phyloP scores from a whole-genome alignment of 2,888 invertebrate species.

The Dynastes hyllus region DNA sequence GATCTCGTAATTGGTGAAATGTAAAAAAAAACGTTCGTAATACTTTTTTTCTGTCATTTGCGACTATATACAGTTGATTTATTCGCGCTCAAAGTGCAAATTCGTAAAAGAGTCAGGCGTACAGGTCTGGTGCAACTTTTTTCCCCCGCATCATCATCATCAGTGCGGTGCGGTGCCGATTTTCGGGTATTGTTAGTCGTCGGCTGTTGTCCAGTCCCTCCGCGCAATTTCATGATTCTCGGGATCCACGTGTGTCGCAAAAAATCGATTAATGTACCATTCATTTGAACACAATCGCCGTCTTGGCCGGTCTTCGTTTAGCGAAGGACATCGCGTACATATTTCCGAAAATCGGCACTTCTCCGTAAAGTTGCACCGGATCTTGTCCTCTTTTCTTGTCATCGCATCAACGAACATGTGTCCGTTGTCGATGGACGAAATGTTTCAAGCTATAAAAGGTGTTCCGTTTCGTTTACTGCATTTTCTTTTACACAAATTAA shows the following conservation, averaged over 20 bases:
- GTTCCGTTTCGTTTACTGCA: slow-evolving; percentile 8
- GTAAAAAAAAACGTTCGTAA: no score
- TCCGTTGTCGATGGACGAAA: background rate
- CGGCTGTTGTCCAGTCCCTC: slow-evolving; percentile 61
- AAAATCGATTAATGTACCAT: slow-evolving; percentile 68
- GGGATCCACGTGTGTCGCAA: slow-evolving; percentile 62
- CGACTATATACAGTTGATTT: slow-evolving; percentile 17
- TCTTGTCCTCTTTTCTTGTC: slow-evolving; percentile 14
- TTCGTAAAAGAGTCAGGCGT: slow-evolving; percentile 56
- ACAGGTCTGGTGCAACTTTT: slow-evolving; percentile 62
- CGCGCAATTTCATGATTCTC: slow-evolving; percentile 66
- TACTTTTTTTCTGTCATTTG: no score
- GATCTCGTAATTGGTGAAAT: no score
- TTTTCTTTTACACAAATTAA: background rate
- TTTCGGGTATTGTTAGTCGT: slow-evolving; percentile 61
- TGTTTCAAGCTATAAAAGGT: slow-evolving; percentile 14
- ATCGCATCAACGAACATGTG: background rate
- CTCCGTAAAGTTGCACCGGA: slow-evolving; percentile 23
- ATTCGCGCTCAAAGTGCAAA: slow-evolving; percentile 40
- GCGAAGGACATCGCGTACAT: background rate
- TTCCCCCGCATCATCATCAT: slow-evolving; percentile 43
- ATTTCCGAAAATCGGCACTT: slow-evolving; percentile 39
- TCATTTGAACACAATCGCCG: slow-evolving; percentile 68
- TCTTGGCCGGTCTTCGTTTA: background rate
- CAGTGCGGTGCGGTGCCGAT: slow-evolving; percentile 51